Conservation (phyloP, 2,888 invertebrate genomes). For the Zootermopsis nevadensis region DNA sequence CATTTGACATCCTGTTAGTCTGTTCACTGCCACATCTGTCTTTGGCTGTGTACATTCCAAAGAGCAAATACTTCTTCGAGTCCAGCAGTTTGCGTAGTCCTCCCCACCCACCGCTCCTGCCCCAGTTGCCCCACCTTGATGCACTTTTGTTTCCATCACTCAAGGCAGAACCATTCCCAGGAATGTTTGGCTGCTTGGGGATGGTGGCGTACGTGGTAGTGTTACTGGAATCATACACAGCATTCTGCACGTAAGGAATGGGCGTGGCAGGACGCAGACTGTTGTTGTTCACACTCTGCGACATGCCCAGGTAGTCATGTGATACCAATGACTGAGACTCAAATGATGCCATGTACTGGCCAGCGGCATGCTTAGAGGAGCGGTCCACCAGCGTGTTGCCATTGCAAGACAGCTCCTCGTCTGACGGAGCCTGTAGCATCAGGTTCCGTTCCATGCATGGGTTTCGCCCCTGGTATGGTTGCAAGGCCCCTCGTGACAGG, state of each 20-base stretch:
- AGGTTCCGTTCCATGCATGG: constrained; percentile 83
- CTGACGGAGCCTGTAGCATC: constrained; percentile 68
- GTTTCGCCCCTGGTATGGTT: constrained; percentile 88
- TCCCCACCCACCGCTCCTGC: constrained; percentile 66
- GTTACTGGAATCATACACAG: constrained; percentile 66
- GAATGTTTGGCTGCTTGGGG: constrained; percentile 62
- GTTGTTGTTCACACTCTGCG: constrained; percentile 39
- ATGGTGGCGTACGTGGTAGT: constrained; percentile 52
- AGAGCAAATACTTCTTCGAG: constrained; percentile 52
- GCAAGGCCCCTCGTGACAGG: constrained; percentile 62
- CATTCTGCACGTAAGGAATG: constrained; percentile 80
- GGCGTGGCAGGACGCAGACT: constrained; percentile 68
- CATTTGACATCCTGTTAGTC: constrained; percentile 5
- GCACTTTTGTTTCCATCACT: constrained; percentile 17
- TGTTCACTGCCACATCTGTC: constrained; percentile 17
- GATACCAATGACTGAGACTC: constrained; percentile 67
- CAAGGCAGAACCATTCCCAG: constrained; percentile 61
- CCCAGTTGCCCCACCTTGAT: constrained; percentile 59
- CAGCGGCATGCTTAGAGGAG: constrained; percentile 52
- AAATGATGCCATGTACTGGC: constrained; percentile 46
- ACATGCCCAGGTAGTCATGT: constrained; percentile 64
- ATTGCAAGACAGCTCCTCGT: constrained; percentile 67
- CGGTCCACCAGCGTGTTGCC: constrained; percentile 61
- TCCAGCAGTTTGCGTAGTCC: constrained; percentile 66
- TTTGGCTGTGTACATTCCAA: constrained; percentile 38